phyloP scores from a whole-genome alignment of 2,888 invertebrate species.

The Himalopsyche tibetana region DNA sequence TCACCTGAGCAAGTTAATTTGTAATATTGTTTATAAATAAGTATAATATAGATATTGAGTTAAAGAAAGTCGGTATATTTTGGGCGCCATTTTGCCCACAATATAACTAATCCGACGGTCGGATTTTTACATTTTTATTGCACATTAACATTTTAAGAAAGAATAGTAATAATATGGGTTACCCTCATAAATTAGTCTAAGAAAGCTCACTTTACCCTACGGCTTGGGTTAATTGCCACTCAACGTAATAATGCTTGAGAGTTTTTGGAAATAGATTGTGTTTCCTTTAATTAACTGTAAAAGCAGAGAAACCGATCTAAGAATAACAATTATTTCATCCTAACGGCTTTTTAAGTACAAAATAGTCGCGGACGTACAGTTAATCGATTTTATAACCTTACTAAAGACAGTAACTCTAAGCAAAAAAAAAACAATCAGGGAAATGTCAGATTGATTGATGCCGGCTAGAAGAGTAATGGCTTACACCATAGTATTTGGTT shows the following conservation, averaged over 20 bases:
- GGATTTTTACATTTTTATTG: not conserved
- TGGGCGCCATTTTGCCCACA: too few species aligned
- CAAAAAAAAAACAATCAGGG: conserved; percentile 15
- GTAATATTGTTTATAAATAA: too few species aligned
- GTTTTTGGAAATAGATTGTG: conserved; percentile 12
- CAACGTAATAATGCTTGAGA: conserved; percentile 7
- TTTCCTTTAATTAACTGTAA: conserved; percentile 19
- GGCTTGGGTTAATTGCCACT: conserved; percentile 24
- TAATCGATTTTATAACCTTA: conserved; percentile 19
- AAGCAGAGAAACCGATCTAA: not conserved
- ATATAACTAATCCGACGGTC: too few species aligned
- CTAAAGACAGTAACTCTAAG: not conserved
- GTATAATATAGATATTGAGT: too few species aligned
- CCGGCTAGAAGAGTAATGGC: not conserved
- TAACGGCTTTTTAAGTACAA: not conserved
- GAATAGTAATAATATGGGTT: not conserved
- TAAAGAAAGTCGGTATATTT: too few species aligned
- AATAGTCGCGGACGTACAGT: not conserved
- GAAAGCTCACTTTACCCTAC: conserved; percentile 10
- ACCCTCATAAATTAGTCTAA: conserved; percentile 32
- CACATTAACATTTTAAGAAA: not conserved
- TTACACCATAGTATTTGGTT: conserved; percentile 9
- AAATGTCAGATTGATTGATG: conserved; percentile 12
- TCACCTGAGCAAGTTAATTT: too few species aligned
- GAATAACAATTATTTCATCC: conserved; percentile 20